Percentiles rank a stretch among this genome's conserved stretches.
Conservation (phyloP, 2,113 vertebrate genomes). For the Paratilapia polleni region DNA sequence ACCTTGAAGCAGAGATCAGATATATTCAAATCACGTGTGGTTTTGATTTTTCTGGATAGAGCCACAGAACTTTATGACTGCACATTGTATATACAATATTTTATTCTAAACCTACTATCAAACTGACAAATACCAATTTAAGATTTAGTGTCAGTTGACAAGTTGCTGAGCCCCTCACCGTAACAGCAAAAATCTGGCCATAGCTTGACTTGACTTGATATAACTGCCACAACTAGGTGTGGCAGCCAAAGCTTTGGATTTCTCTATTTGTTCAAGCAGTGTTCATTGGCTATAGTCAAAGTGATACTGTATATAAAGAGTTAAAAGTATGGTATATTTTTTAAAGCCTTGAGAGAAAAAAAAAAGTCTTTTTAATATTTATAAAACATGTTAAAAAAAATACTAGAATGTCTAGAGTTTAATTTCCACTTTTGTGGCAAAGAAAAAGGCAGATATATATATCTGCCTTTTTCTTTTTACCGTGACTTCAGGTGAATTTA, state of each 20-base stretch:
- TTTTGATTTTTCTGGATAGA: neutral
- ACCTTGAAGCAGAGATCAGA: neutral
- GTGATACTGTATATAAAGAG: neutral
- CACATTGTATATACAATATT: neutral
- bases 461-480: conserved; percentile 26
- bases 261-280: neutral
- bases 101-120: neutral
- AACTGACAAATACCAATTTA: neutral
- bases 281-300: neutral
- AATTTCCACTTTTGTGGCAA: neutral
- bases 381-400: neutral
- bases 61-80: neutral
- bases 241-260: neutral
- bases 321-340: neutral
- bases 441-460: neutral
- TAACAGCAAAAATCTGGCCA: neutral
- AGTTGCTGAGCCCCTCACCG: neutral
- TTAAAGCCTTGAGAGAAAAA: neutral
- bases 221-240: neutral
- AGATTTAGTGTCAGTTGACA: neutral
- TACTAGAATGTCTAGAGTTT: neutral
- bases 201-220: too few species aligned
- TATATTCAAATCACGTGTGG: neutral
- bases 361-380: neutral
- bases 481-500: conserved; percentile 53